Percentiles rank a stretch among this genome's conserved stretches.
phyloP scores from a whole-genome alignment of 1,140 invertebrate species.

The Cydia splendana region DNA sequence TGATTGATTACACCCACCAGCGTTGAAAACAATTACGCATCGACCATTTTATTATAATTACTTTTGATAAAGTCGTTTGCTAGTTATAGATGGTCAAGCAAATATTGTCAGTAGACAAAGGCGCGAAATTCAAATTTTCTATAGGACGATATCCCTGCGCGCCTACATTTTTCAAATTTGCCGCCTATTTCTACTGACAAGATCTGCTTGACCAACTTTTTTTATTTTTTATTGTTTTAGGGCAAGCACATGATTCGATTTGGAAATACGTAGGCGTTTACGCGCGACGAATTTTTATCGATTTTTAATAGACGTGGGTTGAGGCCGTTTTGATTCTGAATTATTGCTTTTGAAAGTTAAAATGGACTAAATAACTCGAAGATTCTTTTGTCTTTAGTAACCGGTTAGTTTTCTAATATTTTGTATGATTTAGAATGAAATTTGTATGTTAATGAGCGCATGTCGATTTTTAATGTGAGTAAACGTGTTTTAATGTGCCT shows the following conservation, averaged over 20 bases:
- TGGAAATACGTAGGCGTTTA: neutral
- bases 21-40: neutral
- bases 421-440: conserved; percentile 2
- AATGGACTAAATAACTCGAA: conserved; percentile 42
- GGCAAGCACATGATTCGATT: conserved; percentile 11
- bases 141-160: too few relatives aligned
- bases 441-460: conserved; percentile 7
- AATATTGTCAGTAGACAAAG: too few relatives aligned
- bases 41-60: neutral
- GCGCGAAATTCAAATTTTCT: too few relatives aligned
- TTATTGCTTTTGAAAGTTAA: conserved; percentile 47
- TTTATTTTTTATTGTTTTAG: conserved; percentile 3
- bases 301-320: conserved; percentile 38
- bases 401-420: conserved; percentile 12
- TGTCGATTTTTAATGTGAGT: neutral
- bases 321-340: conserved; percentile 36
- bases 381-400: conserved; percentile 12
- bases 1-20: neutral
- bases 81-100: too few relatives aligned
- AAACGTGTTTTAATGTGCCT: neutral
- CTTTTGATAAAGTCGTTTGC: neutral
- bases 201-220: too few relatives aligned
- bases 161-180: too few relatives aligned
- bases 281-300: conserved; percentile 33
- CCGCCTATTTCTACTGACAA: too few relatives aligned